These are phyloP conservation scores for Trileptium ribeirensis DNA, from an alignment of 2,888 invertebrate species.

Conservation along the genomic window DNA sequence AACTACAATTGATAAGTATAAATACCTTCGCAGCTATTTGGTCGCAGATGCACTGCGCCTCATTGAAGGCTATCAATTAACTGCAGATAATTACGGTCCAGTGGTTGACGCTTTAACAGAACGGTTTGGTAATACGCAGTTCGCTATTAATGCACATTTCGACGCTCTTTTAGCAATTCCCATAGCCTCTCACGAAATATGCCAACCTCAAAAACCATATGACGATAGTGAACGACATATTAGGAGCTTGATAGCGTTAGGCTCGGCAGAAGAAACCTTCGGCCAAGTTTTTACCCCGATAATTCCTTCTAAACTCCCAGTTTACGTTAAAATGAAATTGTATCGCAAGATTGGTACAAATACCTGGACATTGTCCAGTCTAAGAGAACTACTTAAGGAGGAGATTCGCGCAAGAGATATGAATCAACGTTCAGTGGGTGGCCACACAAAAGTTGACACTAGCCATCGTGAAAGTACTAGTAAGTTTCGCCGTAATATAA, in stretches of 20 bases:
- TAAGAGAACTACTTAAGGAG: neutral
- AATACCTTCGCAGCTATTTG: neutral
- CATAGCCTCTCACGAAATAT: neutral
- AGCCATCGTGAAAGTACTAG: neutral
- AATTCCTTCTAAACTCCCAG: neutral
- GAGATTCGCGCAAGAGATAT: neutral
- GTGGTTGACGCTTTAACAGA: neutral
- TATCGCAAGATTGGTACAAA: neutral
- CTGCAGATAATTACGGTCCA: neutral
- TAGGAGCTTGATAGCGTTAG: neutral
- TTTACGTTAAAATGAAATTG: neutral
- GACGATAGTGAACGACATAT: neutral
- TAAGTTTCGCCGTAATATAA: neutral
- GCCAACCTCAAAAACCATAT: neutral
- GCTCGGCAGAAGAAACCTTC: neutral
- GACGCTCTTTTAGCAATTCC: neutral
- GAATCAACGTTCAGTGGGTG: neutral
- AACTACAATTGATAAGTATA: neutral
- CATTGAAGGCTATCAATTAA: neutral
- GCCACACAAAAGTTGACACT: neutral
- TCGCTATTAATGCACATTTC: neutral
- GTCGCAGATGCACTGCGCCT: neutral
- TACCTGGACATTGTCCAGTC: neutral
- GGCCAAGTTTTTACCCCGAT: neutral
- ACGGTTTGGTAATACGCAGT: neutral